phyloP scores from a whole-genome alignment of 2,113 vertebrate species.

The Accipiter virgatus region DNA sequence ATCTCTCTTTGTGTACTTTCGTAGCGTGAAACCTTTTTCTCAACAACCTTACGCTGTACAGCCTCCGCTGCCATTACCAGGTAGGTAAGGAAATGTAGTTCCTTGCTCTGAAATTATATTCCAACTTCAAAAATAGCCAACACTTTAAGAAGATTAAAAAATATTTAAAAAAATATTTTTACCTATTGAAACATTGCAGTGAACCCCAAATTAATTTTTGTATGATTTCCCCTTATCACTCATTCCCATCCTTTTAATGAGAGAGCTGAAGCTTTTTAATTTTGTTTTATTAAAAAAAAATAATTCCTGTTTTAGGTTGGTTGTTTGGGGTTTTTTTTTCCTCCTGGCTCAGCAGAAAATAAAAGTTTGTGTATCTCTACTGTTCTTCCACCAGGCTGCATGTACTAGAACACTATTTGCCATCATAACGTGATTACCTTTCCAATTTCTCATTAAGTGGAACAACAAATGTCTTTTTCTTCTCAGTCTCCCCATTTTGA shows the following conservation, averaged over 20 bases:
- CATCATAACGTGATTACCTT: neutral
- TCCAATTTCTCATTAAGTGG: neutral
- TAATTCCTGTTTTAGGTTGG: neutral
- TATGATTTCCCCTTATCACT: neutral
- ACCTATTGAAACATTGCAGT: neutral
- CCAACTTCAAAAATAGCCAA: neutral
- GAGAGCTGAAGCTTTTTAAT: neutral
- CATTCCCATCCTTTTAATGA: neutral
- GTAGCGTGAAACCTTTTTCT: conserved; percentile 93
- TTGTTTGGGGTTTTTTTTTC: neutral
- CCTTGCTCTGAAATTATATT: neutral
- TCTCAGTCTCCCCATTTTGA: neutral
- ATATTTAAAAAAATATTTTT: neutral
- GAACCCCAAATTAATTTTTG: neutral
- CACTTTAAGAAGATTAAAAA: neutral
- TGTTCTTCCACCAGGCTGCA: neutral
- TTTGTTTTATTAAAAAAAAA: neutral
- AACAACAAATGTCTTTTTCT: neutral
- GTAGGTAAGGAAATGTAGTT: conserved; percentile 66
- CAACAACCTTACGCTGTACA: conserved; percentile 90
- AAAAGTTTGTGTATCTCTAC: neutral
- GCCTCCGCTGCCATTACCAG: conserved; percentile 84
- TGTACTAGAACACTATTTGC: neutral
- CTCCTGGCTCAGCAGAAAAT: neutral
- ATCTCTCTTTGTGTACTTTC: conserved; percentile 21